Base-by-base conservation (phyloP, 2,888 invertebrate genomes). In the Yponomeuta plumbellus region DNA sequence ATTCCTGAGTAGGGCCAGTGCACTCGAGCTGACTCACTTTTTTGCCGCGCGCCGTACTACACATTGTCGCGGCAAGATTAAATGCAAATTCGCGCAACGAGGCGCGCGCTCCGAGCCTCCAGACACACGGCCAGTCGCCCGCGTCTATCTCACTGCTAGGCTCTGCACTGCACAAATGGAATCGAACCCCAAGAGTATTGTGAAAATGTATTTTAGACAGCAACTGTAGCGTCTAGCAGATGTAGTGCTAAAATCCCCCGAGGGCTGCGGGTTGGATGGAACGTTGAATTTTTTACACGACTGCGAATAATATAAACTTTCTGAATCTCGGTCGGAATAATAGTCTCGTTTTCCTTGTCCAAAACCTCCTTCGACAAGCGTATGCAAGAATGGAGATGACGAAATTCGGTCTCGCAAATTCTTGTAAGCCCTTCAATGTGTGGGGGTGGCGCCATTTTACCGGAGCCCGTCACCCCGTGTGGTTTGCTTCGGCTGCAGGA, bases 21-120 rank as follows among this genome's bases (percentile, higher is more conserved):
- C 44, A 52, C 17, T 52, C 44, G 17, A 52, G 44, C 21, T 34
- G 61, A 3, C 61, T 34, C 66, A 57, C 56, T 67, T 66, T 62
- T 71, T 71, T 70, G 61, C 40, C 66, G 8, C 34, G 34, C 34
- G 34, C 34, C 34, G 34, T 34, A 34, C 34, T 34, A 34, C 34
- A 34, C 66, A 59, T 64, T 52, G 20, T 39, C 63, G 13, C 61
- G 69, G 13, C 64, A 52, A 65, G 70, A 71, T 72, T 71, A 73
- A 73, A 75, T 74, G 74, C 75, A 74, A 75, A 75, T 73, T 69
- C 58, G 58, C 58, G 58, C 58, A 22, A 22, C 58, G 58, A 20
- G 58, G 58, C 58, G 58, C 58, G 11, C 17, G n/a, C n/a, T 17
- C 56, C n/a, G 17, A 56, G 17, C 3, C 56, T 56, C 56, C 20